phyloP scores from a whole-genome alignment of 2,888 invertebrate species.

The Drosophila longiperda region DNA sequence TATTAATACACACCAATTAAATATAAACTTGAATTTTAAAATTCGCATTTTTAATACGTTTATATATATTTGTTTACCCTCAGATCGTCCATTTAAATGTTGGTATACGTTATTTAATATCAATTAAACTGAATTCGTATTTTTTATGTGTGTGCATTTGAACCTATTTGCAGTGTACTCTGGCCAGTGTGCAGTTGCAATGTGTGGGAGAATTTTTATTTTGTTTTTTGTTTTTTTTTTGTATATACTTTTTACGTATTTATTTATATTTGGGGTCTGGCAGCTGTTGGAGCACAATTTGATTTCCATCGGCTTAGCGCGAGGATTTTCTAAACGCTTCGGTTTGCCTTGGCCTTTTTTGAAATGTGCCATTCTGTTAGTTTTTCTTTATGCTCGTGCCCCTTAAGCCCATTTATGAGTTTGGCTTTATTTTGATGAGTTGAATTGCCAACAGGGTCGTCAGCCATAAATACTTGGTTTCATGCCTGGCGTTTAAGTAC shows the following conservation, averaged over 20 bases:
- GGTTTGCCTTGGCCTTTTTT: constrained; percentile 33
- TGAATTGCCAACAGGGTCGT: constrained; percentile 22
- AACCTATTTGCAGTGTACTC: not conserved
- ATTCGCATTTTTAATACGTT: not conserved
- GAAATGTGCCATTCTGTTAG: constrained; percentile 7
- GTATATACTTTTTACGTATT: constrained; percentile 44
- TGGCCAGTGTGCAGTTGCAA: constrained; percentile 44
- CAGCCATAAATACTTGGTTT: constrained; percentile 9
- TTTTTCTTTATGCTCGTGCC: constrained; percentile 19
- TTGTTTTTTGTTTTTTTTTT: constrained; percentile 22
- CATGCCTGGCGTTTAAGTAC: constrained; percentile 12
- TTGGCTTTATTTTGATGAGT: constrained; percentile 43
- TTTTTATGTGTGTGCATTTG: not conserved
- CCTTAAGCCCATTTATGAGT: constrained; percentile 51
- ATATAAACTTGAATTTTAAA: not conserved
- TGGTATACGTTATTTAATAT: not conserved
- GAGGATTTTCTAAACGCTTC: constrained; percentile 54
- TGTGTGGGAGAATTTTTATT: constrained; percentile 20
- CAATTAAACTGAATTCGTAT: not conserved
- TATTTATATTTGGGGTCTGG: constrained; percentile 49
- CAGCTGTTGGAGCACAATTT: constrained; percentile 60
- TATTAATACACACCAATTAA: not conserved
- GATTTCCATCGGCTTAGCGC: constrained; percentile 62
- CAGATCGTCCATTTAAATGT: not conserved
- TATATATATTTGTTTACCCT: not conserved